phyloP scores from a whole-genome alignment of 2,888 invertebrate species.

The Cryptophagus acutangulus region DNA sequence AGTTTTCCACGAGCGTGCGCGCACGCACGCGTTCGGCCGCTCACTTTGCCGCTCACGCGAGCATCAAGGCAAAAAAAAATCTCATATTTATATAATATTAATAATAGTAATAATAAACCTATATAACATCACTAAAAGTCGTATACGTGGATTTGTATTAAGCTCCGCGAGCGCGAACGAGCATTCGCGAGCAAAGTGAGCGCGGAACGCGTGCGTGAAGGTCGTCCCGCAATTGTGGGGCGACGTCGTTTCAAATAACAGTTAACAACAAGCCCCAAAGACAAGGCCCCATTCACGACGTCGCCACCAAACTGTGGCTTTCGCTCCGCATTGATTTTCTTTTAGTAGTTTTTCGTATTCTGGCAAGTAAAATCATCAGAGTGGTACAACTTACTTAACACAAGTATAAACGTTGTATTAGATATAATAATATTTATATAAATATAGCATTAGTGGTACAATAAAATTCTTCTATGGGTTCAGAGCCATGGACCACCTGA shows the following conservation, averaged over 20 bases:
- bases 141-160: constrained; percentile 39
- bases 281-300: constrained; percentile 14
- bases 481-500: constrained; percentile 48
- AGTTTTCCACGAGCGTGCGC: no score
- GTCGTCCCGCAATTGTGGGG: no score
- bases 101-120: constrained; percentile 36
- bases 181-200: no score
- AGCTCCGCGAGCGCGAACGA: constrained; percentile 7
- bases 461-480: constrained; percentile 26
- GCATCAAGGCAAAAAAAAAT: no score
- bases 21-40: no score
- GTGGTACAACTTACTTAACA: constrained; percentile 15
- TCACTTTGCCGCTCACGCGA: no score
- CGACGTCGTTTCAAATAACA: constrained; percentile 25
- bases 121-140: constrained; percentile 43
- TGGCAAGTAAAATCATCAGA: constrained; percentile 32
- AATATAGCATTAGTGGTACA: constrained; percentile 17
- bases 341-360: constrained; percentile 7
- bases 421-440: constrained; percentile 7
- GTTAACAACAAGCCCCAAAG: constrained; percentile 28
- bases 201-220: no score
- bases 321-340: constrained; percentile 6
- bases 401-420: constrained; percentile 9
- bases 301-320: constrained; percentile 13
- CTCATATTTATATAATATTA: constrained; percentile 15